Evolutionary conservation across 2,797 vertebrate genomes (phyloP).

Genomic region (Eospalax fontanierii): DNA sequence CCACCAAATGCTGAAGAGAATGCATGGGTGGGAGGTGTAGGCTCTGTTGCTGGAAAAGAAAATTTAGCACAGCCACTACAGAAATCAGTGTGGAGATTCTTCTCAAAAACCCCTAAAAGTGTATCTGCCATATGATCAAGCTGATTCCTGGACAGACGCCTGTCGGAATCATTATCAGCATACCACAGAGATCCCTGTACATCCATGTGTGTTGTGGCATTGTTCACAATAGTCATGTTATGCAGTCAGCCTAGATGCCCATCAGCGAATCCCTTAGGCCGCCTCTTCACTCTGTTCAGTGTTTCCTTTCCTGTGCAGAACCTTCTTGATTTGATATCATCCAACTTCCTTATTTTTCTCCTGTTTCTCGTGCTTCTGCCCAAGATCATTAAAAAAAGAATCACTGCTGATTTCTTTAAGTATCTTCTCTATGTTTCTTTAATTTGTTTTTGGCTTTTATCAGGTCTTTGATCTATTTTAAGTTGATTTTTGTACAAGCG

Average conservation of each 20-base stretch:
- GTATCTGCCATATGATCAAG: too few species aligned
- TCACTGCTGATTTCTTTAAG: not conserved
- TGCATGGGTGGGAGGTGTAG: not conserved
- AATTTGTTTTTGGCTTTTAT: not conserved
- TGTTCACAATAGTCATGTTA: too few species aligned
- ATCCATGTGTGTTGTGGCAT: not conserved
- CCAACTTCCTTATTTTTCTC: not conserved
- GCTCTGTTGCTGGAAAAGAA: not conserved
- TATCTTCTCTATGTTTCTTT: not conserved
- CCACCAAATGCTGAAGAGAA: not conserved
- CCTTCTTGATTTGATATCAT: not conserved
- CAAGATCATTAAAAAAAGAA: too few species aligned
- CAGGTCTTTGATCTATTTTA: not conserved
- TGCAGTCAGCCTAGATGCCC: too few species aligned
- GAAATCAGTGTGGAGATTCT: too few species aligned
- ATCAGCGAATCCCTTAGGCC: not conserved
- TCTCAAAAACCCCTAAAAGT: too few species aligned
- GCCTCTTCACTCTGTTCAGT: not conserved
- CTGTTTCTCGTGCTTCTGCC: not conserved
- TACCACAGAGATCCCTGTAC: not conserved
- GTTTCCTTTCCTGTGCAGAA: not conserved
- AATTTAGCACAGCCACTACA: too few species aligned
- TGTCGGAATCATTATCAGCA: too few species aligned
- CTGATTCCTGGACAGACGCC: too few species aligned
- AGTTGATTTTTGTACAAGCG: not conserved